Conservation (phyloP, 2,797 vertebrate species). For the Pristis pectinata region DNA sequence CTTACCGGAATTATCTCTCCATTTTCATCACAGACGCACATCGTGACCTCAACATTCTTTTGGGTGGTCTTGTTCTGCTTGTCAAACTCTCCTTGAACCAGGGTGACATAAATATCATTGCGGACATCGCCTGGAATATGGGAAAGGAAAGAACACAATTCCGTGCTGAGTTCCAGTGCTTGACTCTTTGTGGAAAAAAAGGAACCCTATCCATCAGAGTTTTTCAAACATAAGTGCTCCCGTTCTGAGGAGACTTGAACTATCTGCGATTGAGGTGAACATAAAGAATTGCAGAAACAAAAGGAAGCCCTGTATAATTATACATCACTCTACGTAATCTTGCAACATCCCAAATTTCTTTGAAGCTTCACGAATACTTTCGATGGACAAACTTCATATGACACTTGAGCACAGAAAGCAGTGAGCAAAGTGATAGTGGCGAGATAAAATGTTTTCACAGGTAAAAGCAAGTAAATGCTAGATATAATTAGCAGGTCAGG, state of each 20-base stretch:
- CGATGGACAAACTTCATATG: background rate
- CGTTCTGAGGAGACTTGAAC: background rate
- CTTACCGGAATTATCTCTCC: conserved; percentile 46
- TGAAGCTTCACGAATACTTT: background rate
- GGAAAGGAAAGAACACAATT: background rate
- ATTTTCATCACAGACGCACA: conserved; percentile 46
- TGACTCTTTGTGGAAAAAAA: background rate
- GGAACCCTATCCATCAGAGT: background rate
- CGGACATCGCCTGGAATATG: conserved; percentile 47
- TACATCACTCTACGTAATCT: background rate
- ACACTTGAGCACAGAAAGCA: background rate
- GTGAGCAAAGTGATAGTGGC: too few relatives aligned
- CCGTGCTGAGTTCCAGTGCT: background rate
- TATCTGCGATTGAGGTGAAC: too few relatives aligned
- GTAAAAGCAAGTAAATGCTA: too few relatives aligned
- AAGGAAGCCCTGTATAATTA: background rate
- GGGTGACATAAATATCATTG: conserved; percentile 52
- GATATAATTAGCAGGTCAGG: too few relatives aligned
- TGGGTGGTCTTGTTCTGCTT: conserved; percentile 52
- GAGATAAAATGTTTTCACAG: too few relatives aligned
- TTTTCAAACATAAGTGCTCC: background rate
- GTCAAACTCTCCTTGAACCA: conserved; percentile 52
- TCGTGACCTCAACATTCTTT: conserved; percentile 53
- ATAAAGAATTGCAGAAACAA: background rate
- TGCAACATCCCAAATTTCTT: background rate